Evolutionary conservation across 2,113 vertebrate genomes (phyloP), one percentile per base, ranked within the genome.

Genomic region (Saccopteryx bilineata): DNA sequence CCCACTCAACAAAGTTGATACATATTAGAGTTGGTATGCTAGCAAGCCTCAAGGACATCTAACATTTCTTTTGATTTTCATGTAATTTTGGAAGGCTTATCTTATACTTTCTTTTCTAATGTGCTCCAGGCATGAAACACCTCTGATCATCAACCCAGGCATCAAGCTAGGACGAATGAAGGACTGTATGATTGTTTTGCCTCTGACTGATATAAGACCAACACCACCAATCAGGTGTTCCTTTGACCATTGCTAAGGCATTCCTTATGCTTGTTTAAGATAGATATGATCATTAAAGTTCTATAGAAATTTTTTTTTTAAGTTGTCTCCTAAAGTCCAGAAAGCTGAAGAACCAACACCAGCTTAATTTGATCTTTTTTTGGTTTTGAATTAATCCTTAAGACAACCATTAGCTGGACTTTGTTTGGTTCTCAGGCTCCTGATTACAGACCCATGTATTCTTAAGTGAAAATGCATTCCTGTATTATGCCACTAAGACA

Each of bases 11-110:
- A 80, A 83, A 92, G 18, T 92, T n/a, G 83, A 3, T 69, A 50
- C 3, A 56, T 82, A 56, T 83, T 89, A 89, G n/a, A 95, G 19
- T 9, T 69, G 33, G 5, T 75, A 58, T 80, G 28, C 10, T 63
- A 63, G 13, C 7, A 96, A 79, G 7, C 18, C 19, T 21, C n/a
- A 48, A 91, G 10, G 63, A 86, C 50, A 91, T 72, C 5, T 15
- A 90, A 84, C 5, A 63, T 90, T 95, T 96, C 24, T 96, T 92
- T 96, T 56, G 33, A 66, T 65, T 91, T n/a, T 92, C 71, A 91
- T 46, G 50, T 54, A 78, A 61, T 74, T 94, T 94, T 91, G 13
- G 4, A 84, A 96, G 7, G 60, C 81, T 84, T 52, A 72, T 26
- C 5, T 76, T 87, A 69, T 39, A 87, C 11, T 79, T 88, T 21